Percentiles rank a stretch among this genome's conserved stretches.
Conservation (phyloP, 2,888 invertebrate species). For the Antheraea yamamai region DNA sequence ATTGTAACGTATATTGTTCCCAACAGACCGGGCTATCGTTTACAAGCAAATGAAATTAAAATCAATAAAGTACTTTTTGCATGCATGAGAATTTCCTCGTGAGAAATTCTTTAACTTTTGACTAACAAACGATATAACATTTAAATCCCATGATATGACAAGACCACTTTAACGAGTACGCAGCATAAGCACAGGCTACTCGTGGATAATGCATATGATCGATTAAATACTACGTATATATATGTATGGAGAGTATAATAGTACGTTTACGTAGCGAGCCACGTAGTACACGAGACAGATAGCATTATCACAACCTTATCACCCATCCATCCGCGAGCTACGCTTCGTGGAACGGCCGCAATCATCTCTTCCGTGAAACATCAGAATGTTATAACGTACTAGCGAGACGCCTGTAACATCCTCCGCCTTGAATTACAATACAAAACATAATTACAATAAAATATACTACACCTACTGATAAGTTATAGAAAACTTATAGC, state of each 20-base stretch:
- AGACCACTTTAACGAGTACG: no score
- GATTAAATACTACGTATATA: no score
- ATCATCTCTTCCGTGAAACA: conserved; percentile 72
- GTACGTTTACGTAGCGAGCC: conserved; percentile 22
- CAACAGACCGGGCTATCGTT: no score
- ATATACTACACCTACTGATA: conserved; percentile 9
- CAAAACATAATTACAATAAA: no score
- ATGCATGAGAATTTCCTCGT: background rate
- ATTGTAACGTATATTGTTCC: no score
- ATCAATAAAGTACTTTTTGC: background rate
- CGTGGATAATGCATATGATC: no score
- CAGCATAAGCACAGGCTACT: no score
- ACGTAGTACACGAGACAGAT: conserved; percentile 49
- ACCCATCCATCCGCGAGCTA: conserved; percentile 38
- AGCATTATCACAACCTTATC: conserved; percentile 71
- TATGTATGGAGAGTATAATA: background rate
- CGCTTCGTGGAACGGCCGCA: conserved; percentile 65
- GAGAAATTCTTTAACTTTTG: no score
- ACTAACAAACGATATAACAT: no score
- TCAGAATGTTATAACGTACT: conserved; percentile 35
- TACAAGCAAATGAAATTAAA: background rate
- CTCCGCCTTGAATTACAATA: conserved; percentile 49
- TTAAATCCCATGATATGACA: no score
- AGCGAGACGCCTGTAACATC: no score
- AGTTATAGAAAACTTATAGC: no score